Percentiles rank a stretch among this genome's conserved stretches.
These are phyloP conservation scores for Rhodeus uyekii DNA, from an alignment of 2,797 vertebrate genomes.

Conservation along the genomic window DNA sequence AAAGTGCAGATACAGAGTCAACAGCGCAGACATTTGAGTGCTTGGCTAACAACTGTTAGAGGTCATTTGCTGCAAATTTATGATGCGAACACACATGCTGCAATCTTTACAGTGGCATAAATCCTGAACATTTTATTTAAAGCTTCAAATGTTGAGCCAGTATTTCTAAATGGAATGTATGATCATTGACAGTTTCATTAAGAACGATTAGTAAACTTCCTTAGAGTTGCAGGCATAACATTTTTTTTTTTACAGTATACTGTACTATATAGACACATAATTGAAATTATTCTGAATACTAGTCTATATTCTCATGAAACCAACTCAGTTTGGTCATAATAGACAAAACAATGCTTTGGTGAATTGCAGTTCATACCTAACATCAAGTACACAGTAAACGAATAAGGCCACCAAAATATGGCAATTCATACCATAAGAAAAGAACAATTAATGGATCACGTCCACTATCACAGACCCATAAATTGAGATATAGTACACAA, in stretches of 20 bases:
- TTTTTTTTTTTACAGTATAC: conserved; percentile 2
- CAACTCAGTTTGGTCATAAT: background rate
- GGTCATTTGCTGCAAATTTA: background rate
- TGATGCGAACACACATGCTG: conserved; percentile 3
- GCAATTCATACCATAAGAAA: conserved; percentile 10
- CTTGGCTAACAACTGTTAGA: background rate
- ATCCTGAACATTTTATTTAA: background rate
- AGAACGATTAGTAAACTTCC: background rate
- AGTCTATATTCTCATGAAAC: background rate
- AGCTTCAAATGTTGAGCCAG: background rate
- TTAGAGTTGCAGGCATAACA: background rate
- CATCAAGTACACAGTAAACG: conserved; percentile 13
- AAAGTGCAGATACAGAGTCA: conserved; percentile 10
- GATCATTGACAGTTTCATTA: background rate
- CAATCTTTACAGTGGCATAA: background rate
- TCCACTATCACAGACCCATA: conserved; percentile 12
- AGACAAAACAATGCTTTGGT: conserved; percentile 28
- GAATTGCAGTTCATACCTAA: background rate
- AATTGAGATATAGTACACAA: conserved; percentile 10
- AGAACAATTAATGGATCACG: background rate
- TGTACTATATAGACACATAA: background rate
- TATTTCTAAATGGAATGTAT: background rate
- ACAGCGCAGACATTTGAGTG: background rate
- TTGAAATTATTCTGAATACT: background rate
- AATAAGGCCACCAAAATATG: conserved; percentile 30